These are phyloP conservation scores for Platorchestia sp. DNA, from an alignment of 1,140 invertebrate genomes.

Conservation along the genomic window DNA sequence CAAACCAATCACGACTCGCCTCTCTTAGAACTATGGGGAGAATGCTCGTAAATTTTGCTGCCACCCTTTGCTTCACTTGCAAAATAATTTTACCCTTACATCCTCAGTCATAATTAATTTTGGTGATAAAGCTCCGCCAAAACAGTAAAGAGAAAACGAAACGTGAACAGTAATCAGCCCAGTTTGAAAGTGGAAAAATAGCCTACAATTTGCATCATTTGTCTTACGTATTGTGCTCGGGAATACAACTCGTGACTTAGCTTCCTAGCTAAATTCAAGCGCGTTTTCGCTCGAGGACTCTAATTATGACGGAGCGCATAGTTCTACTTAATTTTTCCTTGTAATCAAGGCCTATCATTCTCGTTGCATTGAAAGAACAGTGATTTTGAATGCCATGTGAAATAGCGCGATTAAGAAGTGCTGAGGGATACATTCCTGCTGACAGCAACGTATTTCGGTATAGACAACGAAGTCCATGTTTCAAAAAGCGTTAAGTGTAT, in stretches of 20 bases:
- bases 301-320: background rate
- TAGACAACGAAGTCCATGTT: background rate
- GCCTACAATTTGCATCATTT: conserved; percentile 18
- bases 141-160: conserved; percentile 37
- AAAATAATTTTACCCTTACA: conserved; percentile 48
- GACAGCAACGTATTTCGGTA: background rate
- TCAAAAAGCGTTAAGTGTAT: background rate
- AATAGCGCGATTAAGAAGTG: background rate
- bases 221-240: background rate
- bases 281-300: background rate
- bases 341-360: background rate
- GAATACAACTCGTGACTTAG: background rate
- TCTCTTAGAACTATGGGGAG: conserved; percentile 50
- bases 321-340: background rate
- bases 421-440: background rate
- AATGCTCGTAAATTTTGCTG: conserved; percentile 46
- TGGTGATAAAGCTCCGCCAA: conserved; percentile 24
- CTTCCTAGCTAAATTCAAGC: background rate
- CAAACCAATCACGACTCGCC: conserved; percentile 48
- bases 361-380: background rate
- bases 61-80: conserved; percentile 50
- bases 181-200: conserved; percentile 43
- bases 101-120: conserved; percentile 44
- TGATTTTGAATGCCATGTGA: background rate
- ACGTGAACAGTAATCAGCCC: conserved; percentile 20